A percentile compares a stretch with the other conserved stretches of the same genome.
Evolutionary conservation across 1,140 invertebrate genomes (phyloP).

Genomic region (Cydia strobilella): DNA sequence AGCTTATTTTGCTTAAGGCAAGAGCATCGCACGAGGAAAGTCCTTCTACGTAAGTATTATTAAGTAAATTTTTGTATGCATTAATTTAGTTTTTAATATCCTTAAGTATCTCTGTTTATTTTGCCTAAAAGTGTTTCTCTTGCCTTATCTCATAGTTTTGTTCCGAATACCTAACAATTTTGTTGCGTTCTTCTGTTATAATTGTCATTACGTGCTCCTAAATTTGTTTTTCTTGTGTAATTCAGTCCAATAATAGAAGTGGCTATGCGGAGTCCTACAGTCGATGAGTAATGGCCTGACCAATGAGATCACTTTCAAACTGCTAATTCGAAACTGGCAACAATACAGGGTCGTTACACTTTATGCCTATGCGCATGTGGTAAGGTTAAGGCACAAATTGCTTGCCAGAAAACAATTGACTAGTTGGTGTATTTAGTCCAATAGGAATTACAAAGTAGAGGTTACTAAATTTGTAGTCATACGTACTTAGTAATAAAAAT

Average conservation of each 20-base stretch:
- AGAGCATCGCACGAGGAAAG: too few species aligned
- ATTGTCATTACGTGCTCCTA: slow-evolving; percentile 6
- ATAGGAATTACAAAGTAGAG: slow-evolving; percentile 31
- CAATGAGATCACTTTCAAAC: slow-evolving; percentile 69
- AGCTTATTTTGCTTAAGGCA: too few species aligned
- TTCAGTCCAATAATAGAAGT: slow-evolving; percentile 25
- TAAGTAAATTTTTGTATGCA: too few species aligned
- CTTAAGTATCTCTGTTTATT: too few species aligned
- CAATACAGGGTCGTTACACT: slow-evolving; percentile 52
- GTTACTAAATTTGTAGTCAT: too few species aligned
- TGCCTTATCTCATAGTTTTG: too few species aligned
- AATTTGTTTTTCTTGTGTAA: slow-evolving; percentile 18
- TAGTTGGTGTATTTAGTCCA: not conserved
- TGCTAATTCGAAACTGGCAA: slow-evolving; percentile 59
- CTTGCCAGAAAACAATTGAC: slow-evolving; percentile 11
- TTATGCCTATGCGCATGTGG: slow-evolving; percentile 35
- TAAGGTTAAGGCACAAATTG: slow-evolving; percentile 2
- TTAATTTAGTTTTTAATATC: too few species aligned
- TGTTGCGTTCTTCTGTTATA: not conserved
- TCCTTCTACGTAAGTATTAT: too few species aligned
- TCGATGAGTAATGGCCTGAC: slow-evolving; percentile 63
- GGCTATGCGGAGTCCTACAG: slow-evolving; percentile 39
- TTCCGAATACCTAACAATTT: not conserved
- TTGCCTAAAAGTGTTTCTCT: too few species aligned
- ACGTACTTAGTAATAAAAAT: too few species aligned